Conservation (phyloP, 1,140 invertebrate species). For the Oncopeltus fasciatus region DNA sequence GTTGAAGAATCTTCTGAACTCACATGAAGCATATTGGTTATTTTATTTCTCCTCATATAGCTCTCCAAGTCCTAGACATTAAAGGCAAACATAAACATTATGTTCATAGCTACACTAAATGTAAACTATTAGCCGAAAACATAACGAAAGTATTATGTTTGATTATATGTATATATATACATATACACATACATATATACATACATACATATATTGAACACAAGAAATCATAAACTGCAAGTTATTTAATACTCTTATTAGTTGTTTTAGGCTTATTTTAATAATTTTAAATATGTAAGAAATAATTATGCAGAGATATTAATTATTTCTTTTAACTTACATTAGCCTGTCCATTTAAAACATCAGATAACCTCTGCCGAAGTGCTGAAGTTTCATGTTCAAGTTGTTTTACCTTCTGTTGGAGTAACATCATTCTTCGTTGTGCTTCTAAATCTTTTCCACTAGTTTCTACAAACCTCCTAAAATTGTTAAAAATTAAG, state of each 20-base stretch:
- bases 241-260: too few relatives aligned
- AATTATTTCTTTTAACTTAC: too few relatives aligned
- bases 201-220: background rate
- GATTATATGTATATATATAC: background rate
- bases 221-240: too few relatives aligned
- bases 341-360: slow-evolving; percentile 30
- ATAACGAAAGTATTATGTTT: background rate
- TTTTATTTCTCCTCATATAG: slow-evolving; percentile 35
- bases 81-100: background rate
- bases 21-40: slow-evolving; percentile 36
- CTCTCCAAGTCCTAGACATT: slow-evolving; percentile 33
- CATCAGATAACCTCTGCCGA: slow-evolving; percentile 46
- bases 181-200: background rate
- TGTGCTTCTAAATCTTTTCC: slow-evolving; percentile 59
- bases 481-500: slow-evolving; percentile 21
- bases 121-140: background rate
- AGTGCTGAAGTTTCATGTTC: slow-evolving; percentile 56
- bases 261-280: too few relatives aligned
- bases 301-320: too few relatives aligned
- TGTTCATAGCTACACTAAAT: background rate
- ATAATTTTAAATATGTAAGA: too few relatives aligned
- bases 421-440: slow-evolving; percentile 50
- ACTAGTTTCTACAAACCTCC: slow-evolving; percentile 60
- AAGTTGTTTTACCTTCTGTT: slow-evolving; percentile 54
- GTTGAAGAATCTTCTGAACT: background rate